phyloP scores from a whole-genome alignment of 2,888 invertebrate genomes.

The Drosophila sordidapex region DNA sequence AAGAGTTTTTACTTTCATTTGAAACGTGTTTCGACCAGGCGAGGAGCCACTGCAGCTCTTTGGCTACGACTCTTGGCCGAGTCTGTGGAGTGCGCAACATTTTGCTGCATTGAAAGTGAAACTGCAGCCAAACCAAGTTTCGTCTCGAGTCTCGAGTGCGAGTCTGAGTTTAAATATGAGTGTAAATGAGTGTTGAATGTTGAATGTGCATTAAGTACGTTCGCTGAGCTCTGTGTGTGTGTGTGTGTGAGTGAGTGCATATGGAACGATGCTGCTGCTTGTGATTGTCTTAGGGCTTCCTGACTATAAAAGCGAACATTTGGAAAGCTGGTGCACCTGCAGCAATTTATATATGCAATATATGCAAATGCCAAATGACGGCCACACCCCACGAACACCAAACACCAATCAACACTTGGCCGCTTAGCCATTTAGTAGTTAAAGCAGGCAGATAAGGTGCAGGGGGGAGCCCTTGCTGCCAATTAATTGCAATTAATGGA shows the following conservation, averaged over 20 bases:
- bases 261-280: constrained; percentile 3
- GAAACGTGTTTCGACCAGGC: constrained; percentile 79
- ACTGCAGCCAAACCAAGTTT: constrained; percentile 44
- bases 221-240: neutral
- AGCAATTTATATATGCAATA: constrained; percentile 46
- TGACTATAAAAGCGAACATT: constrained; percentile 27
- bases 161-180: constrained; percentile 21
- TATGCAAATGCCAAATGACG: constrained; percentile 58
- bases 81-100: constrained; percentile 59
- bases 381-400: constrained; percentile 67
- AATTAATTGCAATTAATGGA: constrained; percentile 73
- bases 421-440: constrained; percentile 14
- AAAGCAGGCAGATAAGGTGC: neutral
- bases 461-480: constrained; percentile 64
- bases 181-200: constrained; percentile 19
- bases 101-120: constrained; percentile 73
- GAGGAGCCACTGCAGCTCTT: constrained; percentile 27
- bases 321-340: constrained; percentile 62
- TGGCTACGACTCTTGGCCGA: constrained; percentile 32
- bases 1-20: constrained; percentile 83
- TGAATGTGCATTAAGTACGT: constrained; percentile 10
- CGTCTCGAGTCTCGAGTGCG: constrained; percentile 27
- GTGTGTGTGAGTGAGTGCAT: neutral
- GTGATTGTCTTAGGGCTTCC: constrained; percentile 36
- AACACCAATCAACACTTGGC: constrained; percentile 72